A percentile compares a stretch with the other conserved stretches of the same genome.
These are phyloP conservation scores for Zosterops japonicus DNA, from an alignment of 2,113 vertebrate genomes.

Conservation along the genomic window DNA sequence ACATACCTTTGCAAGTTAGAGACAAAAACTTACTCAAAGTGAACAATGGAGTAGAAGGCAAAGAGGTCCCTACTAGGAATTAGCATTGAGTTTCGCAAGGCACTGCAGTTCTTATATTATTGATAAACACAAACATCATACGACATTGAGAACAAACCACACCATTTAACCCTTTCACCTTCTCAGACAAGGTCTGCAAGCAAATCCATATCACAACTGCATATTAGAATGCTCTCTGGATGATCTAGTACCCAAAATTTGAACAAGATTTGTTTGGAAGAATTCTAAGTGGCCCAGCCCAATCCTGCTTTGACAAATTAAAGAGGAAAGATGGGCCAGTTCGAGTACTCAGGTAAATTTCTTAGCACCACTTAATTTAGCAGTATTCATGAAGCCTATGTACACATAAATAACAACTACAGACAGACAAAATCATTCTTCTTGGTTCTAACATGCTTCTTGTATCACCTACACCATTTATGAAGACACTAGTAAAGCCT, in stretches of 20 bases:
- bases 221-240: not conserved
- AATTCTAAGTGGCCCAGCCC: fast-evolving
- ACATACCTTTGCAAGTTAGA: not conserved
- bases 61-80: not conserved
- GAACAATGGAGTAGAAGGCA: not conserved
- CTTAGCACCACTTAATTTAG: not conserved
- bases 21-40: not conserved
- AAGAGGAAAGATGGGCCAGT: not conserved
- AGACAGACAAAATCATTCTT: not conserved
- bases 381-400: not conserved
- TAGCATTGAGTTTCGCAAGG: not conserved
- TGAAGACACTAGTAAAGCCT: not conserved
- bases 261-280: not conserved
- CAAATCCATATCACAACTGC: not conserved
- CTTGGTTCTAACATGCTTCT: not conserved
- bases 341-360: not conserved
- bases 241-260: not conserved
- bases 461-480: not conserved
- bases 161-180: not conserved
- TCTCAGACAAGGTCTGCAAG: not conserved
- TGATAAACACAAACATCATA: not conserved
- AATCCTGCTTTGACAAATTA: not conserved
- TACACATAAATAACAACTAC: not conserved
- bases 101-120: not conserved
- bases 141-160: not conserved